Evolutionary conservation across 2,113 vertebrate genomes (phyloP).

Genomic region (Thymallus thymallus): DNA sequence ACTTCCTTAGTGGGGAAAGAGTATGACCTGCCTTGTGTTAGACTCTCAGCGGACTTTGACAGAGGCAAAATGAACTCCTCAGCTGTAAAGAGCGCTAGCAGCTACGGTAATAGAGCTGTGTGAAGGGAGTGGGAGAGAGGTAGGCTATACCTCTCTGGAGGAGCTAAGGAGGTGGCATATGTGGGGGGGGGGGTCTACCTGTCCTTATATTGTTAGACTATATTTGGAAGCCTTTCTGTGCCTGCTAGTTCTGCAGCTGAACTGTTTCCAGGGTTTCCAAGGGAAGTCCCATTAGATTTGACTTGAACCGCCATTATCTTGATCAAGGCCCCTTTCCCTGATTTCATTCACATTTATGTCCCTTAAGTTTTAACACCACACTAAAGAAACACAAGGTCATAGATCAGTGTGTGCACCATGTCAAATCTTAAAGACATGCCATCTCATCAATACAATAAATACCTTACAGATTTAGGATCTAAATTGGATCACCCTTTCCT

Average conservation of each 20-base stretch:
- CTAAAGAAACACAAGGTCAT: too few species aligned
- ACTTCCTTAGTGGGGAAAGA: slow-evolving; percentile 63
- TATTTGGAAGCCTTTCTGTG: neutral
- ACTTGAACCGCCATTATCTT: neutral
- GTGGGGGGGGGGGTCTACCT: neutral
- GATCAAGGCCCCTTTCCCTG: neutral
- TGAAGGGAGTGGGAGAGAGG: neutral
- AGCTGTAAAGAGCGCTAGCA: slow-evolving; percentile 4
- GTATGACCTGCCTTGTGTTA: slow-evolving; percentile 49
- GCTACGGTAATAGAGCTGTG: slow-evolving; percentile 3
- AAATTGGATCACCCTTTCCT: too few species aligned
- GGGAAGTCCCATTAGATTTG: neutral
- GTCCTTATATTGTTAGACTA: neutral
- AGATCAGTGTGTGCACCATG: too few species aligned
- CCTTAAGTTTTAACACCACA: too few species aligned
- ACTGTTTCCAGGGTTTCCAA: neutral
- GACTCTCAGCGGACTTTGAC: slow-evolving; percentile 34
- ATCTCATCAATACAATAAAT: too few species aligned
- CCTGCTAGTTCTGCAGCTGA: neutral
- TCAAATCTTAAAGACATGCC: too few species aligned
- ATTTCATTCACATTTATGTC: neutral
- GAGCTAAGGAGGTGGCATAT: neutral
- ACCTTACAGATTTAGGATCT: too few species aligned
- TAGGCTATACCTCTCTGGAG: neutral
- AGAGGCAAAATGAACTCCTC: neutral